These are phyloP conservation scores for Python bivittatus DNA, from an alignment of 2,113 vertebrate genomes.

Conservation along the genomic window DNA sequence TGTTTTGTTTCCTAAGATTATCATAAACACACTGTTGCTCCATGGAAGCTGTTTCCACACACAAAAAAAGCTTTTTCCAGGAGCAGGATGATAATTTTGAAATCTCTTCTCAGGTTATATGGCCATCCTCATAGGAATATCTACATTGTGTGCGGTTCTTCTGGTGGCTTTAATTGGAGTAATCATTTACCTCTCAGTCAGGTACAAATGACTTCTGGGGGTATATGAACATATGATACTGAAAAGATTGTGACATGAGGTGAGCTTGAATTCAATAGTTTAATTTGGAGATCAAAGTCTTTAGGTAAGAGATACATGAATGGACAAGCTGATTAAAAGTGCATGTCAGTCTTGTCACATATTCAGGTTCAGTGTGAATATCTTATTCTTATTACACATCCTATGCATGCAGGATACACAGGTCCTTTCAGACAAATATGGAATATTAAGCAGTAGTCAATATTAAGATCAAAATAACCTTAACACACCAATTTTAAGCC, in stretches of 20 bases:
- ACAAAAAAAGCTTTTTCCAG: background rate
- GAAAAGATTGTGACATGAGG: background rate
- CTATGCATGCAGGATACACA: background rate
- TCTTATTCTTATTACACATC: background rate
- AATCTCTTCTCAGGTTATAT: conserved; percentile 57
- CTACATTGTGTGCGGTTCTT: conserved; percentile 46
- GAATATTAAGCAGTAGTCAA: background rate
- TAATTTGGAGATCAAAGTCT: background rate
- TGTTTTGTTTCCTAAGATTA: background rate
- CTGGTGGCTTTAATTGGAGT: conserved; percentile 54
- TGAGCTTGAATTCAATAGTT: background rate
- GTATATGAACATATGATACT: conserved; percentile 3
- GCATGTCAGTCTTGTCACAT: background rate
- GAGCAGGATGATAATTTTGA: conserved; percentile 4
- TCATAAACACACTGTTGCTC: background rate
- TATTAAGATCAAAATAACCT: background rate
- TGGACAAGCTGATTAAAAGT: background rate
- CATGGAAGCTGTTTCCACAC: background rate
- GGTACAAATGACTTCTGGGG: conserved; percentile 52
- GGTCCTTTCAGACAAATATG: background rate
- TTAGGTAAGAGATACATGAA: background rate
- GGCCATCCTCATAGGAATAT: conserved; percentile 73
- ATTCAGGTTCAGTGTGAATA: background rate
- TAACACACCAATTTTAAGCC: background rate
- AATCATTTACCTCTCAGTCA: conserved; percentile 26